Conservation (phyloP, 2,113 vertebrate species). For the Platysternon megacephalum region DNA sequence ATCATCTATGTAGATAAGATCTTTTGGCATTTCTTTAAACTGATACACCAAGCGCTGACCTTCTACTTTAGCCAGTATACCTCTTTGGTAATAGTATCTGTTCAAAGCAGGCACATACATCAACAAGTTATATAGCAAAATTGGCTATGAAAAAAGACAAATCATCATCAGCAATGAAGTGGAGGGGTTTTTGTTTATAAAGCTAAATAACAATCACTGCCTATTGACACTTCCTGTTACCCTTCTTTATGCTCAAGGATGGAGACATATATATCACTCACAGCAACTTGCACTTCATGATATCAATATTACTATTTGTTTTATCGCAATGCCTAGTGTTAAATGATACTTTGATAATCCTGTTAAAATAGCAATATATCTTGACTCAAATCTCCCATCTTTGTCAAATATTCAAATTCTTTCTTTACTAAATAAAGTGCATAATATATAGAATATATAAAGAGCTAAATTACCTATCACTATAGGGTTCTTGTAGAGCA, state of each 20-base stretch:
- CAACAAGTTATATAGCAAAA: neutral
- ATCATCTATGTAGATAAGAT: conserved; percentile 93
- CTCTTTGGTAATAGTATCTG: conserved; percentile 99
- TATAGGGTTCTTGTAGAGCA: neutral
- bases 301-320: neutral
- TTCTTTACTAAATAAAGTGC: neutral
- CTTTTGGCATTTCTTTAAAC: conserved; percentile 96
- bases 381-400: neutral
- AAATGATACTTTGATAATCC: neutral
- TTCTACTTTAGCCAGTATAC: conserved; percentile 98
- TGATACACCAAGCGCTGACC: conserved; percentile 98
- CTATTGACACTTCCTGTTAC: neutral
- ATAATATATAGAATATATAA: neutral
- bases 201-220: neutral
- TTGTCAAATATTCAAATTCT: neutral
- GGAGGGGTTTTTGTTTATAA: neutral
- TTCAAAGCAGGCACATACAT: conserved; percentile 31
- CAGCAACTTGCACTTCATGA: neutral
- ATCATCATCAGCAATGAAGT: neutral
- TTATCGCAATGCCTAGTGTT: neutral
- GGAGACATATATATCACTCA: neutral
- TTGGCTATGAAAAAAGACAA: neutral
- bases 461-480: neutral
- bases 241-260: neutral
- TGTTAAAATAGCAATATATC: neutral